Conservation (phyloP, 2,797 vertebrate genomes). For the Lutjanus campechanus region DNA sequence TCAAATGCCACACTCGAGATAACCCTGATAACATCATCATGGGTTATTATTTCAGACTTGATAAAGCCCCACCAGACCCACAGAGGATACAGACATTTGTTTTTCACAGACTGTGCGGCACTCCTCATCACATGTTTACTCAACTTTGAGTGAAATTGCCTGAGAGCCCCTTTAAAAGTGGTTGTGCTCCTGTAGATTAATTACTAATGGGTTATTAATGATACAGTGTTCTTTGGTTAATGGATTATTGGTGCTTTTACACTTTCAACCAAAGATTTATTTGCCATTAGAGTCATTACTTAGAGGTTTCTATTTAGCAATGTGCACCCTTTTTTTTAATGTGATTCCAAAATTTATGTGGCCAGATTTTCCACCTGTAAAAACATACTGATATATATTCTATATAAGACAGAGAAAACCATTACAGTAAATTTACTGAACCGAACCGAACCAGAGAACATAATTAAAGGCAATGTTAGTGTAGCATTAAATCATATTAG, state of each 20-base stretch:
- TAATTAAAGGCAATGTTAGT: conserved; percentile 2
- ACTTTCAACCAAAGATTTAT: conserved; percentile 15
- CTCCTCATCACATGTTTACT: conserved; percentile 12
- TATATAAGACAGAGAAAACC: conserved; percentile 2
- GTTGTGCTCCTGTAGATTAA: neutral
- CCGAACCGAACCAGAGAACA: neutral
- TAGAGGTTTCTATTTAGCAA: conserved; percentile 2
- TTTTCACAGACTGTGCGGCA: neutral
- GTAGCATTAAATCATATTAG: conserved; percentile 20
- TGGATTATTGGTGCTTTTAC: conserved; percentile 1
- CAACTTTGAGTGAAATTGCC: neutral
- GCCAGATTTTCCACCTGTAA: conserved; percentile 5
- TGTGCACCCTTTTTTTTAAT: neutral
- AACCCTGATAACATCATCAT: neutral
- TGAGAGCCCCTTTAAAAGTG: conserved; percentile 11
- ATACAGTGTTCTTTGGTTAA: neutral
- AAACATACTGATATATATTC: neutral
- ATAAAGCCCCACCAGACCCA: neutral
- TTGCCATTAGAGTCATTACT: conserved; percentile 3
- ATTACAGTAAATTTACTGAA: neutral
- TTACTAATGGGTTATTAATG: conserved; percentile 15
- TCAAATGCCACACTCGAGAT: neutral
- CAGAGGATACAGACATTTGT: neutral
- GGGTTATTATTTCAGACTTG: neutral
- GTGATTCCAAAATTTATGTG: neutral